These are phyloP conservation scores for Poecilobothrus nobilitatus DNA, from an alignment of 2,888 invertebrate genomes.

Conservation along the genomic window DNA sequence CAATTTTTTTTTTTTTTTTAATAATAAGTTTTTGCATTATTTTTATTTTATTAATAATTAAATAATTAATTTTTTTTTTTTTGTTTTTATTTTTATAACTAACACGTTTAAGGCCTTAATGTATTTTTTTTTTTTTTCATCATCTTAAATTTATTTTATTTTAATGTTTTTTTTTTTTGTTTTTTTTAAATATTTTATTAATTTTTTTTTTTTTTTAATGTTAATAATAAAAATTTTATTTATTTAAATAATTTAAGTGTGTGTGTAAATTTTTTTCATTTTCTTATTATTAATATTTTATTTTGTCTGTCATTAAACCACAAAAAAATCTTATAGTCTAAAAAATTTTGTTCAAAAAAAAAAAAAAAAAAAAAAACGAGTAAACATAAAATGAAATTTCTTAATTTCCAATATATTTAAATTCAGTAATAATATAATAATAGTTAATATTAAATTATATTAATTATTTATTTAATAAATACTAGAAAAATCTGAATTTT, in stretches of 20 bases:
- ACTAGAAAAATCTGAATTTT: not conserved
- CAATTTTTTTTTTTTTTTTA: too few relatives aligned
- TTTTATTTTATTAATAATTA: too few relatives aligned
- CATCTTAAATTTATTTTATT: constrained; percentile 18
- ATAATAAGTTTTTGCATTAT: too few relatives aligned
- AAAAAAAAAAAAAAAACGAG: too few relatives aligned
- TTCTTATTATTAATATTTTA: not conserved
- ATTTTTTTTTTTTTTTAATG: constrained; percentile 24
- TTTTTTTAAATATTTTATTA: constrained; percentile 19
- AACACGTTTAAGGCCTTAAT: constrained; percentile 28
- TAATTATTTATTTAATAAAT: not conserved
- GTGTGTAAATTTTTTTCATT: not conserved
- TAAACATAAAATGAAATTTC: too few relatives aligned
- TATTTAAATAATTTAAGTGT: not conserved
- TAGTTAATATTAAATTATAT: not conserved
- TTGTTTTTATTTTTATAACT: constrained; percentile 23
- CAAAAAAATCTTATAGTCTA: not conserved
- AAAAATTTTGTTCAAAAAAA: not conserved
- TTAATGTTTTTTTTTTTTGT: constrained; percentile 14
- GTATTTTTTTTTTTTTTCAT: constrained; percentile 20
- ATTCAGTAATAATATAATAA: not conserved
- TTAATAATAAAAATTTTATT: constrained; percentile 12
- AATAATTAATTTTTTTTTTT: too few relatives aligned
- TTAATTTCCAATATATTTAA: constrained; percentile 5
- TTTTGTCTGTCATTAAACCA: not conserved